phyloP scores from a whole-genome alignment of 2,797 vertebrate genomes.

The Onychomys leucogaster region DNA sequence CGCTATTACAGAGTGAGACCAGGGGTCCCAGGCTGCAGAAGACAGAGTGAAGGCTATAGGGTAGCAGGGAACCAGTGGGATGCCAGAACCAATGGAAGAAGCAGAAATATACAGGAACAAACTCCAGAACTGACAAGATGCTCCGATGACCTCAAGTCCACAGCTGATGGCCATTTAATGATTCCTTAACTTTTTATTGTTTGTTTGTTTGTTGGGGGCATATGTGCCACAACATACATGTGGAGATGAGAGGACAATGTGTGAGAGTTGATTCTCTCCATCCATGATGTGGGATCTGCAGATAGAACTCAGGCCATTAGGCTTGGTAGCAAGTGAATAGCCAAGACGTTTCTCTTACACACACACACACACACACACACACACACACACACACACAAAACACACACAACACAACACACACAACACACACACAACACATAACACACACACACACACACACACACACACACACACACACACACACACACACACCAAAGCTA shows the following conservation, averaged over 20 bases:
- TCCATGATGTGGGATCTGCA: not conserved
- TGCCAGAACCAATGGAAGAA: not conserved
- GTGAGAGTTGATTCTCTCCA: not conserved
- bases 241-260: not conserved
- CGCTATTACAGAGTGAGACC: not conserved
- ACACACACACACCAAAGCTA: not conserved
- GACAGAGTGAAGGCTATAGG: not conserved
- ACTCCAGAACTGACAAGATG: not conserved
- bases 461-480: not conserved
- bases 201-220: not conserved
- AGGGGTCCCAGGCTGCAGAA: not conserved
- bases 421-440: too few relatives aligned
- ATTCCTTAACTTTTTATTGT: not conserved
- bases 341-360: not conserved
- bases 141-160: not conserved
- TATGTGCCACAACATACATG: not conserved
- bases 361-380: too few relatives aligned
- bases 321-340: not conserved
- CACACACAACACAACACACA: too few relatives aligned
- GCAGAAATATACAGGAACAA: not conserved
- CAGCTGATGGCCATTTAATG: not conserved
- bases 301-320: not conserved
- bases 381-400: too few relatives aligned
- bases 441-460: not conserved
- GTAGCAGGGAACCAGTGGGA: not conserved